phyloP scores from a whole-genome alignment of 2,888 invertebrate species.

The Meiosimyza decipiens region DNA sequence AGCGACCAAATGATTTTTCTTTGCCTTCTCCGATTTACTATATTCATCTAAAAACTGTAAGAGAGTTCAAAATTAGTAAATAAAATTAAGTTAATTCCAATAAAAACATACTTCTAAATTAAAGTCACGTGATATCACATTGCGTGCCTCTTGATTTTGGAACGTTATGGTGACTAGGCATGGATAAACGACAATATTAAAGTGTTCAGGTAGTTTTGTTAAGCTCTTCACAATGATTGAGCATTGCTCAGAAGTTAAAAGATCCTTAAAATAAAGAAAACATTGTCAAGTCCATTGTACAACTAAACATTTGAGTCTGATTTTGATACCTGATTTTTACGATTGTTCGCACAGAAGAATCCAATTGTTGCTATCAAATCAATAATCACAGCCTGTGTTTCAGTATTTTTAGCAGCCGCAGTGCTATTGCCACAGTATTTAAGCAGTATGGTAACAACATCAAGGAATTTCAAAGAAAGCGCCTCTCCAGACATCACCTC shows the following conservation, averaged over 20 bases:
- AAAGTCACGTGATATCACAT: conserved; percentile 64
- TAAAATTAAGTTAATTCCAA: not conserved
- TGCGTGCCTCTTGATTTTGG: conserved; percentile 63
- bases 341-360: conserved; percentile 66
- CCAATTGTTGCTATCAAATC: conserved; percentile 66
- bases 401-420: conserved; percentile 57
- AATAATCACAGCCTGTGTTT: conserved; percentile 64
- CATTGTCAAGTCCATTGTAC: not conserved
- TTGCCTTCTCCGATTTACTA: conserved; percentile 63
- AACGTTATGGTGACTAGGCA: conserved; percentile 64
- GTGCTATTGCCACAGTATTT: conserved; percentile 59
- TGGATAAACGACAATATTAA: conserved; percentile 66
- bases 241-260: conserved; percentile 64
- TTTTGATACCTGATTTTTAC: conserved; percentile 61
- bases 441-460: conserved; percentile 64
- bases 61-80: not conserved
- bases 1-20: conserved; percentile 63
- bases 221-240: conserved; percentile 64
- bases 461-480: conserved; percentile 63
- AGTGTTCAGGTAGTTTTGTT: conserved; percentile 63
- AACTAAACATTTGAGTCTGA: not conserved
- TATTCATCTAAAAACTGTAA: conserved; percentile 65
- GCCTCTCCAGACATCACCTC: conserved; percentile 63
- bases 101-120: conserved; percentile 61
- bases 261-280: conserved; percentile 52